Base-by-base conservation (phyloP, 2,888 invertebrate genomes). In the Drosophila hamatofila region DNA sequence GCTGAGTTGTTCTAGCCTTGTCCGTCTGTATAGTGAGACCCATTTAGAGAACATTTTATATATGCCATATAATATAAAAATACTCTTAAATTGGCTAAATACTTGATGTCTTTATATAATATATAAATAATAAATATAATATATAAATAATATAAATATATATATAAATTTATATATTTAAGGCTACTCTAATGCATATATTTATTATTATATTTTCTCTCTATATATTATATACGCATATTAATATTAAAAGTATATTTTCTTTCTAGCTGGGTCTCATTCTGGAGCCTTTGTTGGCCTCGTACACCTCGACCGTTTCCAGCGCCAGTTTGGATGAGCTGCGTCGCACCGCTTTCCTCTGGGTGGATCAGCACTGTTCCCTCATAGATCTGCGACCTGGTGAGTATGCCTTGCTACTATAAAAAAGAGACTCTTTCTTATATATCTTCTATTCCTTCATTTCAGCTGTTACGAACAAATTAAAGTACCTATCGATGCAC, bases 301-400 rank as follows among this genome's bases (percentile, higher is more conserved):
- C 98, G 14, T 99, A 97, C 94, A 98, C 97, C 92, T 95, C 96
- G 88, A 96, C 97, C 90, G 98, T 98, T 72, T 98, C 98, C 60
- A 97, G 97, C 83, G 96, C 97, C 76, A 98, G 97, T 93, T 94
- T 97, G 72, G 97, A 97, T 80, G 98, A 99, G 93, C 94, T 99
- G 75, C 97, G 97, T 93, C 95, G 97, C 82, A 97, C 98, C 78
- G 97, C 98, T 70, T 94, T 97, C 91, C 95, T 97, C 72, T 99
- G 99, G 99, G 96, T 98, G 64, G 98, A 99, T 93, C 98, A 98
- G 92, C 98, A 98, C 93, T 99, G 98, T 94, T 98, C 98, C 48
- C 95, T 99, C 77, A 96, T 97, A 82, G 96, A 97, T 94, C 96
- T 99, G 93, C 95, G 99, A 89, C 98, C 98, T 92, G 97, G 98